Evolutionary conservation across 1,140 invertebrate species (phyloP), one percentile per base, ranked within the genome.

Genomic region (Apocrypta bakeri): DNA sequence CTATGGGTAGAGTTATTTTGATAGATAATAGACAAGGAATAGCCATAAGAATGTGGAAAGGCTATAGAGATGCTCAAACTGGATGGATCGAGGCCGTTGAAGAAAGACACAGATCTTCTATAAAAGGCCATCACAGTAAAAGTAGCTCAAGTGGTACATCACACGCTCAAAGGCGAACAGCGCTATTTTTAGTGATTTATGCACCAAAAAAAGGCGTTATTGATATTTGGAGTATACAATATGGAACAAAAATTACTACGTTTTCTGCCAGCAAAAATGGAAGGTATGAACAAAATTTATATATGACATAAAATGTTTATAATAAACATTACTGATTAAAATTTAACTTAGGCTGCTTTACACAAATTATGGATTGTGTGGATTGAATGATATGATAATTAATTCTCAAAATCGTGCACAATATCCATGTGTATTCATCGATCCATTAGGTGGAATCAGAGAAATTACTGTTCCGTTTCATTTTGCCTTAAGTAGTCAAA

Each of bases 31-130:
- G 93, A 56, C 94, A 94, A 87, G 97, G 97, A 11, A 93, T 96
- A 77, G 95, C 96, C 25, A 89, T 98, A 25, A 93, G 97, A 81
- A 96, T 98, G 89, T 98, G 97, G 94, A 99, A 99, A 93, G 98
- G 98, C 12, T 99, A 98, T 89, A 93, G 98, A 81, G 96, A 99
- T 91, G 97, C 98, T 11, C 97, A 99, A 88, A 97, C 96, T 91
- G 96, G 95, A 9, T 99, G 98, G 95, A 92, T 98, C 63, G 95
- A 97, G 92, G 96, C 96, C 48, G 89, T 93, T 9, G 95, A 96
- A 87, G 94, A 95, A 85, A 93, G 93, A 56, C 87, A 89, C 85
- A 87, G 88, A 4, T 86, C 27, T 86, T 80, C 83, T 86, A 84
- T 87, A 87, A 81, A 92, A 93, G 82, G 81, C 29, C 86, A 88